Evolutionary conservation across 1,140 invertebrate genomes (phyloP), one percentile per base, ranked within the genome.

Genomic region (Tenebrio molitor): DNA sequence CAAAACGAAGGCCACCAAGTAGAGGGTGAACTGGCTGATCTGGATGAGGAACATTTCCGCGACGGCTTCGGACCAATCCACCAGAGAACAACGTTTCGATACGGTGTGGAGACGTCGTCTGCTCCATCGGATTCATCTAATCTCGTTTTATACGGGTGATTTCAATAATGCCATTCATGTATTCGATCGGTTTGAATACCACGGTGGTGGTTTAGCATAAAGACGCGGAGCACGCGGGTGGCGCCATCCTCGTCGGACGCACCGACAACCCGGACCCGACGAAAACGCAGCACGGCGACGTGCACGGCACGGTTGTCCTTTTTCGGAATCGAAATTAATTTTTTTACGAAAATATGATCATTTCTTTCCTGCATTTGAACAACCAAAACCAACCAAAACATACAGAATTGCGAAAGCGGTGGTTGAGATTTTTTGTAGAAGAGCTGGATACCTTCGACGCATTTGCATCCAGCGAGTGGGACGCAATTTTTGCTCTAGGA

Each of bases 111-210:
- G 42, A 46, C 41, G 58, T 65, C 42, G 69, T 71, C 69, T 71
- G 69, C 10, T 8, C n/a, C 15, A 14, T 8, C 8, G 12, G 15
- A 44, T 14, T 65, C 21, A 5, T 17, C 23, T 44, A 53, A 36
- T 19, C 41, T 23, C 17, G 62, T 71, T 65, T 71, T 65, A 65
- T 65, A 44, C 33, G 4, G n/a, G 25, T 36, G 34, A 71, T 71
- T 65, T 58, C 33, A 36, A 71, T 71, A 71, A 71, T 62, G 42
- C 12, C 23, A 71, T 71, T 46, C 69, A 71, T 71, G 42, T 71
- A 71, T 71, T 42, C 69, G 36, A 14, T n/a, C 34, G 21, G 10
- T 42, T 66, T 66, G 50, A 58, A 58, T 58, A 29, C 12, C 21
- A 63, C 12, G 33, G 33, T 65, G 62, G 29, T 65, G 33, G 62